phyloP scores from a whole-genome alignment of 2,888 invertebrate species.

The Dolomedes plantarius region DNA sequence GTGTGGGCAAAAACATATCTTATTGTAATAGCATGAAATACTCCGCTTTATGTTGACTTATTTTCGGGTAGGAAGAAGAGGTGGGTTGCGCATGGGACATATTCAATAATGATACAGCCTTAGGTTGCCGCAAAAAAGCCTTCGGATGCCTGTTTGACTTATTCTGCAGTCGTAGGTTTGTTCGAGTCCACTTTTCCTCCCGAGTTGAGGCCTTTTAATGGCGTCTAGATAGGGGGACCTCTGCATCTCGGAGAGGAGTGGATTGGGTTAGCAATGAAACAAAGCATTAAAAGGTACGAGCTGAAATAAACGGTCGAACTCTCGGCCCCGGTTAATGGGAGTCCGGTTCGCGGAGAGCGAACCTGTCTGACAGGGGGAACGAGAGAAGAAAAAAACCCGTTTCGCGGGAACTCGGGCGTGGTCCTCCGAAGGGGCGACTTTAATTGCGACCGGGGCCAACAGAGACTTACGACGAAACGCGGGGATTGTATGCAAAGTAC shows the following conservation, averaged over 20 bases:
- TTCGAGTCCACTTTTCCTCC: too few species aligned
- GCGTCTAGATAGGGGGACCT: background rate
- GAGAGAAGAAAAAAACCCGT: constrained; percentile 24
- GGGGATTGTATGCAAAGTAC: background rate
- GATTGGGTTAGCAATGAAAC: constrained; percentile 3
- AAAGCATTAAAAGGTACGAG: background rate
- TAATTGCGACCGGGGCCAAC: constrained; percentile 34
- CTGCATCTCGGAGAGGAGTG: background rate
- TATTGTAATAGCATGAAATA: too few species aligned
- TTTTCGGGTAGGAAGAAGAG: too few species aligned
- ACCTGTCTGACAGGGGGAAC: constrained; percentile 58
- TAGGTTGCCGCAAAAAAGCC: too few species aligned
- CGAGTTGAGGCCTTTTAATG: too few species aligned
- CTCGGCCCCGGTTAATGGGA: constrained; percentile 53
- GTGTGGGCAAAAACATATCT: too few species aligned
- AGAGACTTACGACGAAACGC: background rate
- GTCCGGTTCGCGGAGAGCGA: constrained; percentile 43
- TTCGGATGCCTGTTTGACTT: too few species aligned
- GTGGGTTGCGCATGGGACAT: too few species aligned
- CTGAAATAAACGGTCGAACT: constrained; percentile 13
- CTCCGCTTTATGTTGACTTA: too few species aligned
- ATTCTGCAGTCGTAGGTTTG: too few species aligned
- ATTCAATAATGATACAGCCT: too few species aligned
- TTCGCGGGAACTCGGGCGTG: constrained; percentile 36
- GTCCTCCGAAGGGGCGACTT: constrained; percentile 25